Evolutionary conservation across 2,797 vertebrate species (phyloP), one percentile per base, ranked within the genome.

Genomic region (Sitta carolinensis): DNA sequence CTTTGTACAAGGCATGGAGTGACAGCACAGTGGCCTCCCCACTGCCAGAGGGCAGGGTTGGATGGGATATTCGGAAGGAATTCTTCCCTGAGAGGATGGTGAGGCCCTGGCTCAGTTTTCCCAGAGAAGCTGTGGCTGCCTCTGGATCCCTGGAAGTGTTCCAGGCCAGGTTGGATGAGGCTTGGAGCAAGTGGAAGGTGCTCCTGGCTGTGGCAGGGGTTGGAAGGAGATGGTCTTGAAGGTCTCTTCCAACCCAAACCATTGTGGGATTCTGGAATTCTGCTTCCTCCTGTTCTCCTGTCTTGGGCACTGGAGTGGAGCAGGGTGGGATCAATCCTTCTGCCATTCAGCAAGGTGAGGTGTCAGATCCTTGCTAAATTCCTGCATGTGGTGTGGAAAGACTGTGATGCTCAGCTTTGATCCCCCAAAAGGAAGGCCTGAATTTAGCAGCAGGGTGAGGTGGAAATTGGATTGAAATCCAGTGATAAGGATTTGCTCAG

Each of bases 231-330:
- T 36, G 27, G 3, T 2, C 7, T 43, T 21, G 8, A n/a, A 55
- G 9, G 11, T 50, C 19, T 13, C 11, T 68, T 75, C 34, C 34
- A 74, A 2, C 9, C 18, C 42, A 43, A 21, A 13, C 42, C 32
- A 25, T 29, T 43, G 13, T 61, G 50, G 36, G 19, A 25, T 54
- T 30, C 38, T 47, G 7, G 22, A 36, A 40, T 62, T 55, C 32
- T 55, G 0, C 23, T 74, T 42, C 4, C 13, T 45, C 8, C 20
- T 59, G 54, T 20, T 68, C 32, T 16, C 0, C 0, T 64, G 3
- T 25, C 18, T 47, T 45, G 0, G 59, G 58, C 69, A 38, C 62
- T 38, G 74, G 12, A 45, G 30, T 21, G 57, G 55, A 61, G 42
- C 32, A 74, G 82, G 21, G 16, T 36, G 7, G 81, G 50, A 23